Base-by-base conservation (phyloP, 2,888 invertebrate species). In the Dimorphilus gyrociliatus region DNA sequence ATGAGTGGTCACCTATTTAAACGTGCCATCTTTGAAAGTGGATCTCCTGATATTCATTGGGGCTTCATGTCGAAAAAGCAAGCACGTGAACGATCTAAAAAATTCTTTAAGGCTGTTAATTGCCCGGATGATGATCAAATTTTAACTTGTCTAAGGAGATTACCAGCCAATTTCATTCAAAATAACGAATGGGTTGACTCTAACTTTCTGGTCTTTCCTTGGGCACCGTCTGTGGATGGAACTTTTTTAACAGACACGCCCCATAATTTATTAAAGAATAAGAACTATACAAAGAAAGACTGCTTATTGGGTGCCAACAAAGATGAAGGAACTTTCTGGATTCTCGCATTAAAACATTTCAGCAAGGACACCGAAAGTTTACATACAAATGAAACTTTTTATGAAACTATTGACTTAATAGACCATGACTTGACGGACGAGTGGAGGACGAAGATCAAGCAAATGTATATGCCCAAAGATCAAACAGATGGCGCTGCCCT, bases 241-340 rank as follows among this genome's bases (percentile, higher is more conserved):
- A 73, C 81, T 17, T 85, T 86, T 61, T 67, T 88, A 40, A 78
- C 81, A 48, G 84, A 85, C 56, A 45, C 48, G 16, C 55, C 65
- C 4, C 70, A 71, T 27, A 80, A 81, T 1, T 52, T 58, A 19
- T 60, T 86, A 48, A 18, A 30, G 14, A 27, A 17, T 5, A 75
- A 76, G 41, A 78, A 81, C 52, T 85, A 85, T 64, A 85, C 85
- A 57, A 81, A 81, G 61, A 80, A 82, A 6, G 81, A 79, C 55
- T 75, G 86, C 38, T 66, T 88, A 28, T 76, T 82, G 72, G 86
- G 88, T 19, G 79, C 79, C 17, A 86, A 86, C 57, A 76, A 78
- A 12, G 85, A 88, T 56, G 86, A 88, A 57, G 85, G 84, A 25
- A 82, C 79, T 58, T 88, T 82, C 61, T 88, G 84, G 58, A 81